Base-by-base conservation (phyloP, 1,140 invertebrate genomes). In the Nasonia longicornis region DNA sequence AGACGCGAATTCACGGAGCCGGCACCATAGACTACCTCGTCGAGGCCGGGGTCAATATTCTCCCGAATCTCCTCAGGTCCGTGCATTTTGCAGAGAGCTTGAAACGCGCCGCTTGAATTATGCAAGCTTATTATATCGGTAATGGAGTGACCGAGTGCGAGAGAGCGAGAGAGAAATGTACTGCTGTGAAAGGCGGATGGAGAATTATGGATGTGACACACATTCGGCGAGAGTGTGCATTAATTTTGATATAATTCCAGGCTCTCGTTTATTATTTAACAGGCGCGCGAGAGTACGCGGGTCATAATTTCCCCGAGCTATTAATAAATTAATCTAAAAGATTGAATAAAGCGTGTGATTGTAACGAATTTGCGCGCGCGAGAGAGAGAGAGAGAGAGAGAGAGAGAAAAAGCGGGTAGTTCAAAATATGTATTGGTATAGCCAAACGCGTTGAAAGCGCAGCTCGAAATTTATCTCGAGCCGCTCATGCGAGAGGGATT, bases 1-100 rank as follows among this genome's bases (percentile, higher is more conserved):
- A 96, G 89, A 91, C 95, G 0, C 85, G 90, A 48, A 86, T 90
- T 73, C 89, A 96, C 84, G 96, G 96, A 6, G 94, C 95, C 0
- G 96, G 96, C 58, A 96, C 95, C 0, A 69, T 96, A 20, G 96
- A 97, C 89, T 97, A 96, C 87, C 84, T 95, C 6, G 90, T 96
- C 67, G 96, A 97, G 90, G 94, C 95, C 78, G 92, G 90, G 2
- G 91, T 96, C 0, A 97, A 97, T 87, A 91, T 97, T 82, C 83
- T 96, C 66, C 96, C 96, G 2, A 97, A 97, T 91, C 88, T 97
- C 69, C 90, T 97, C 75, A 91, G 96, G 82, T 89, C 63, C 58
- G 70, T 80, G 7, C 7, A 35, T 22, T 83, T 69, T 69, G 31
- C 26, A 69, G 16, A 11, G 66, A 11, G 26, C 11, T 69, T 12